Conservation (phyloP, 2,113 vertebrate species). For the Nannobrachium achirus region DNA sequence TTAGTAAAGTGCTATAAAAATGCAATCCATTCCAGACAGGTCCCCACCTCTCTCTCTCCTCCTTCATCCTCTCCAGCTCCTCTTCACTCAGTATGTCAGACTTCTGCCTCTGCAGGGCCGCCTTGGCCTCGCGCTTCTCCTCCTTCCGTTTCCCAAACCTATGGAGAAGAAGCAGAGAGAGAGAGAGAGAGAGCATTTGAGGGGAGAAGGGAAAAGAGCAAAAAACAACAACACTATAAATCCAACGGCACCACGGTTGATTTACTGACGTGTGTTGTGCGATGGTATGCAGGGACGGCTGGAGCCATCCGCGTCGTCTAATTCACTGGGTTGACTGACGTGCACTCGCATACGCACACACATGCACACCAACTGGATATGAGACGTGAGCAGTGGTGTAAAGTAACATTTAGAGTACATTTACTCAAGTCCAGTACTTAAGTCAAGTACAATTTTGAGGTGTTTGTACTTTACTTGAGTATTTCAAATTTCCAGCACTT, state of each 20-base stretch:
- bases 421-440: too few relatives aligned
- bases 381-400: too few relatives aligned
- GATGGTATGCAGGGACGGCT: not conserved
- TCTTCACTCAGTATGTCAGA: conserved; percentile 82
- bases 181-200: conserved; percentile 18
- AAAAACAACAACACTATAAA: not conserved
- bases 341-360: too few relatives aligned
- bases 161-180: conserved; percentile 44
- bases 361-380: too few relatives aligned
- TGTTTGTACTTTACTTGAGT: too few relatives aligned
- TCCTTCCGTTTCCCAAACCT: conserved; percentile 97
- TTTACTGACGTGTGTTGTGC: too few relatives aligned
- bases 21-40: not conserved
- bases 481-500: too few relatives aligned
- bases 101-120: conserved; percentile 73
- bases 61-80: conserved; percentile 88
- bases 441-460: too few relatives aligned
- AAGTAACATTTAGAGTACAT: too few relatives aligned
- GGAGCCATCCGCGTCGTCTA: not conserved
- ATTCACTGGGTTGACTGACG: conserved; percentile 4
- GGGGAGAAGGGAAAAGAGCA: not conserved
- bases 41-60: conserved; percentile 69
- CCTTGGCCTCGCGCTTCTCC: conserved; percentile 89
- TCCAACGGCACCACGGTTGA: too few relatives aligned
- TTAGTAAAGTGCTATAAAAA: too few relatives aligned